Evolutionary conservation across 1,140 invertebrate species (phyloP).

Genomic region (Aphaenogaster floridana): DNA sequence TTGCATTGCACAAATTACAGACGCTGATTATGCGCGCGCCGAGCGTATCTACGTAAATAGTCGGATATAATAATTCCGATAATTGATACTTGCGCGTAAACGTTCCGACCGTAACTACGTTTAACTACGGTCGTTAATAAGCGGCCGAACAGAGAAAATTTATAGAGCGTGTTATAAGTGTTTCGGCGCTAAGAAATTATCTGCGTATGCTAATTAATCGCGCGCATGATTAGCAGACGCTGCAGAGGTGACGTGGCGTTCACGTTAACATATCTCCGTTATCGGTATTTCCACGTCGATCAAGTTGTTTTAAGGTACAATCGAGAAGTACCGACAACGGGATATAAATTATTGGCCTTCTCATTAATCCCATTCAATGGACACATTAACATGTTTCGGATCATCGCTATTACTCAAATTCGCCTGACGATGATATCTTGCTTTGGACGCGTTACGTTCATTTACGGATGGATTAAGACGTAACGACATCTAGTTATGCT

Average conservation of each 20-base stretch:
- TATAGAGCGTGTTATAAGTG: constrained; percentile 27
- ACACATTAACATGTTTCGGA: constrained; percentile 31
- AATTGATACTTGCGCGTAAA: constrained; percentile 66
- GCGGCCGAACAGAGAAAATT: constrained; percentile 15
- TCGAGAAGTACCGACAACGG: constrained; percentile 14
- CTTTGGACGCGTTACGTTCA: constrained; percentile 40
- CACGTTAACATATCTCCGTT: constrained; percentile 9
- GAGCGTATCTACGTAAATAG: constrained; percentile 71
- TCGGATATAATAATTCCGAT: constrained; percentile 60
- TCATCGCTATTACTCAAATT: constrained; percentile 42
- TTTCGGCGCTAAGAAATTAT: neutral
- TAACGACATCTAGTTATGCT: constrained; percentile 71
- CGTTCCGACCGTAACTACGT: constrained; percentile 44
- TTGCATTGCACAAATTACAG: constrained; percentile 42
- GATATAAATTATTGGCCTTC: constrained; percentile 46
- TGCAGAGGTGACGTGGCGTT: neutral
- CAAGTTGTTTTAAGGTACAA: constrained; percentile 35
- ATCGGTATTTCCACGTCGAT: constrained; percentile 40
- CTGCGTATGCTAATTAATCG: constrained; percentile 47
- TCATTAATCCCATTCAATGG: constrained; percentile 33
- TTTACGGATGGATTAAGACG: constrained; percentile 69
- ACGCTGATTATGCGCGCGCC: constrained; percentile 31
- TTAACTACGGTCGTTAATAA: constrained; percentile 36
- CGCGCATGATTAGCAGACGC: constrained; percentile 35
- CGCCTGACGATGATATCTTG: constrained; percentile 39